Base-by-base conservation (phyloP, 2,888 invertebrate species). In the Liopterus haemorrhoidalis region DNA sequence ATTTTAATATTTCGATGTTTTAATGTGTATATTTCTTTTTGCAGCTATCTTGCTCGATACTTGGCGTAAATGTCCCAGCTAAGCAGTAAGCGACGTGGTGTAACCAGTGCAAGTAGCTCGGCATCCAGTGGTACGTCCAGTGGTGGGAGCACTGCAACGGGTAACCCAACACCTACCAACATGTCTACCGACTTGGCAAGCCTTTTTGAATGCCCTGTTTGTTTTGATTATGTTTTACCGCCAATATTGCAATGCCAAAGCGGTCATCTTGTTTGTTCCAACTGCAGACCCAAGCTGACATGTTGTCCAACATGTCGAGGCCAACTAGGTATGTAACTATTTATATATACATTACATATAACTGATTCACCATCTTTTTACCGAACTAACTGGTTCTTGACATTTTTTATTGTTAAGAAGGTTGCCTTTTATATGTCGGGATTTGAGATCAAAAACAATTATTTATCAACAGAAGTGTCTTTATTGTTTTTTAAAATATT, bases 301-400 rank as follows among this genome's bases (percentile, higher is more conserved):
- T 92, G 93, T 69, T 99, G 99, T 70, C 99, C 99, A 31, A 97
- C 96, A 49, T 99, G 97, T 67, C 82, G 99, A 52, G 97, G 97
- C 49, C 93, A 95, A 22, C 75, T 97, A 64, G 87, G 86, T 70
- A 61, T 58, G 59, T 58, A 5, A 12, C n/a, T n/a, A n/a, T n/a
- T n/a, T n/a, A n/a, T n/a, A n/a, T n/a, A n/a, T n/a, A n/a, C n/a
- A n/a, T n/a, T n/a, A n/a, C n/a, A n/a, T n/a, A n/a, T n/a, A n/a
- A n/a, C n/a, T n/a, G n/a, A n/a, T n/a, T n/a, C n/a, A n/a, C n/a
- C n/a, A n/a, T n/a, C n/a, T n/a, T n/a, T n/a, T n/a, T n/a, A n/a
- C n/a, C n/a, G n/a, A n/a, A n/a, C n/a, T n/a, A n/a, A n/a, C n/a
- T n/a, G n/a, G n/a, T n/a, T n/a, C n/a, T n/a, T n/a, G n/a, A n/a